Evolutionary conservation across 2,888 invertebrate genomes (phyloP), one percentile per base, ranked within the genome.

Genomic region (Diplolepis rosae): DNA sequence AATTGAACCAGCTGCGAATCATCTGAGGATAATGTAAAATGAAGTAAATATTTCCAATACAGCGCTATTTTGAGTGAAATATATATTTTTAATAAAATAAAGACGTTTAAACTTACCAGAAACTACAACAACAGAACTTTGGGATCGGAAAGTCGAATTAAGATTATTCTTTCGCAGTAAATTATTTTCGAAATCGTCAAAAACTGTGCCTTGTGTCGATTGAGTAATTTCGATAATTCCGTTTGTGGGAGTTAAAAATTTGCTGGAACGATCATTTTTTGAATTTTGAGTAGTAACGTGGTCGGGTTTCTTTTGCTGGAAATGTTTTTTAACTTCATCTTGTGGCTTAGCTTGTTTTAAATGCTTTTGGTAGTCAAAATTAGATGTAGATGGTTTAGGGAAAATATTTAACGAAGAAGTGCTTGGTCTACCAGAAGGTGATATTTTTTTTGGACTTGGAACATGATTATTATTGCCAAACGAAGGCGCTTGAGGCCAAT

Each of bases 111-210:
- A 28, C 42, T 66, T 74, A 81, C 81, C 80, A 24, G 81, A 69
- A 7, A 74, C 72, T 30, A 78, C 22, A 9, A 81, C 75, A 6
- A 79, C 69, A 15, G 77, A 72, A 65, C 68, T 75, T 32, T 65
- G 73, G 4, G 66, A 71, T 6, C 42, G 71, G 70, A 83, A 81
- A 6, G 84, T 84, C 1, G 84, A 84, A 72, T 83, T 84, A 1
- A 77, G 66, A 51, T 78, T 69, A 7, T 75, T 69, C 0, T 65
- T 68, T 7, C 7, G 5, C 27, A 80, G 70, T 7, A 83, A 65
- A 66, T 80, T 75, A 13, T 61, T 77, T 71, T 79, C 76, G 28
- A 84, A 84, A 28, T 82, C 79, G 56, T 79, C 76, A 35, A 83
- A 82, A 27, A 52, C 56, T 61, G 77, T 74, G 4, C 73, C 67